Conservation (phyloP, 2,113 vertebrate genomes). For the Casuarius casuarius region DNA sequence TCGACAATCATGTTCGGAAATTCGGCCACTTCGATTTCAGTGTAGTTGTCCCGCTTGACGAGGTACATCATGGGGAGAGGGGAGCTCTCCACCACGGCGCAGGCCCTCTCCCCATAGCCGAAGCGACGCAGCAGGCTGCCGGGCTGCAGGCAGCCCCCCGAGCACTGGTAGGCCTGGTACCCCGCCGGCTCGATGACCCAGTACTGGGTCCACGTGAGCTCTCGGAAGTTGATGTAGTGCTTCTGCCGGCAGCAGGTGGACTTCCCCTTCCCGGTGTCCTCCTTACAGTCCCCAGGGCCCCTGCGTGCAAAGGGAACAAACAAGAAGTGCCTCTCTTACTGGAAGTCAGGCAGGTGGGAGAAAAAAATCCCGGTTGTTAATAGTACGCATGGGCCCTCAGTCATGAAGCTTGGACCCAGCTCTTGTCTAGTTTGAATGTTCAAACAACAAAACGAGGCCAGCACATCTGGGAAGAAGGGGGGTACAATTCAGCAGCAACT, state of each 20-base stretch:
- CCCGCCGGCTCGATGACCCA: conserved; percentile 88
- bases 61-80: conserved; percentile 91
- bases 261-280: conserved; percentile 29
- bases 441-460: background rate
- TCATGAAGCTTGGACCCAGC: accelerated
- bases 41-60: conserved; percentile 87
- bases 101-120: conserved; percentile 79
- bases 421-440: background rate
- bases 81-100: conserved; percentile 79
- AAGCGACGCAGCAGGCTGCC: conserved; percentile 54
- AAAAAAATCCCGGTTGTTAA: background rate
- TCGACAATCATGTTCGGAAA: conserved; percentile 90
- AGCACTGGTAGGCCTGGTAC: conserved; percentile 84
- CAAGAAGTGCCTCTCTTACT: background rate
- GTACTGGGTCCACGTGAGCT: conserved; percentile 85
- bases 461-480: background rate
- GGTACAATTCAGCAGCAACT: background rate
- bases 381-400: background rate
- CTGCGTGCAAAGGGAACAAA: conserved; percentile 52
- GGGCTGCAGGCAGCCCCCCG: conserved; percentile 81
- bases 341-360: background rate
- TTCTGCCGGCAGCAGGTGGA: conserved; percentile 84
- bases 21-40: conserved; percentile 89
- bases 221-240: conserved; percentile 84
- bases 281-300: conserved; percentile 83